phyloP scores from a whole-genome alignment of 2,797 vertebrate genomes.

The Gambelia wislizenii region DNA sequence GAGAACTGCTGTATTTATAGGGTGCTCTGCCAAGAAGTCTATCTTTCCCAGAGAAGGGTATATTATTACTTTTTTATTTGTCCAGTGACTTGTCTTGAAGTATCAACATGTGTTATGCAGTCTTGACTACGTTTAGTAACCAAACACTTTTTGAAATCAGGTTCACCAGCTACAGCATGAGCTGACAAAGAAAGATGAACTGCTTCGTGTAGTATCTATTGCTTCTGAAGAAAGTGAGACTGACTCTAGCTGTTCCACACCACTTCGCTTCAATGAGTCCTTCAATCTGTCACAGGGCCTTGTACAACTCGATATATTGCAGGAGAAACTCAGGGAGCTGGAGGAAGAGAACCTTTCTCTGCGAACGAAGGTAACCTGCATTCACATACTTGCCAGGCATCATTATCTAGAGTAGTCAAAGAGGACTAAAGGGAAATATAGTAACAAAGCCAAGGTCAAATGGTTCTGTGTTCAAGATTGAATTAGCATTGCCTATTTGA shows the following conservation, averaged over 20 bases:
- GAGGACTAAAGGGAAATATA: neutral
- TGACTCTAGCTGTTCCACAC: slow-evolving; percentile 91
- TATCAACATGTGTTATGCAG: neutral
- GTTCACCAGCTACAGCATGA: slow-evolving; percentile 97
- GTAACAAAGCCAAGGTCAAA: neutral
- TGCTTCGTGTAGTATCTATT: slow-evolving; percentile 92
- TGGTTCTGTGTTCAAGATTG: neutral
- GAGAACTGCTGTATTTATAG: neutral
- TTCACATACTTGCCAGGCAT: neutral
- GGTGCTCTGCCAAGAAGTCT: neutral
- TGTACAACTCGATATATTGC: slow-evolving; percentile 90
- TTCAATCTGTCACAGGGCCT: slow-evolving; percentile 80
- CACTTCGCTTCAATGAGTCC: slow-evolving; percentile 81
- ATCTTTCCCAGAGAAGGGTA: neutral
- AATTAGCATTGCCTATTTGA: neutral
- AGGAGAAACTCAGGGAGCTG: slow-evolving; percentile 91
- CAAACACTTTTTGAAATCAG: slow-evolving; percentile 72
- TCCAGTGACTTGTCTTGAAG: slow-evolving; percentile 14
- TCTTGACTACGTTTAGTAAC: slow-evolving; percentile 6
- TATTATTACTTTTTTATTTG: slow-evolving; percentile 39
- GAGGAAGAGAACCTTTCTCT: slow-evolving; percentile 94
- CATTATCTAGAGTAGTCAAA: neutral
- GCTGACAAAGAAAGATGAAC: slow-evolving; percentile 93
- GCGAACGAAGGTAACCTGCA: slow-evolving; percentile 86
- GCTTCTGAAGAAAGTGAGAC: slow-evolving; percentile 96